These are phyloP conservation scores for Rhyacophila evoluta DNA, from an alignment of 2,888 invertebrate species.

Conservation along the genomic window DNA sequence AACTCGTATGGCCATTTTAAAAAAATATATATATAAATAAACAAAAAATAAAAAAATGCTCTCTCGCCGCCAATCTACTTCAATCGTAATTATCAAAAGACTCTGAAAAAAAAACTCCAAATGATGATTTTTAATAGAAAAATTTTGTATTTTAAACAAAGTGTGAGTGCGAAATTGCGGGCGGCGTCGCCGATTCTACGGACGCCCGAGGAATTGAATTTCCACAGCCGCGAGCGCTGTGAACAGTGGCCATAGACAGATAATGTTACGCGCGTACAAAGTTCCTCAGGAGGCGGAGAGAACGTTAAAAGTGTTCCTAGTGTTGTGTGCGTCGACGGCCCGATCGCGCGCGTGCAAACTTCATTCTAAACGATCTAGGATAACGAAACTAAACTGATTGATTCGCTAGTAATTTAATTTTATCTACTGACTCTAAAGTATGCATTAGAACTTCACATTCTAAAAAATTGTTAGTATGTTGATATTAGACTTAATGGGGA, in stretches of 20 bases:
- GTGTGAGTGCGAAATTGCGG: neutral
- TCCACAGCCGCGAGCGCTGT: neutral
- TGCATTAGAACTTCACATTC: slow-evolving; percentile 50
- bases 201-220: neutral
- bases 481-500: slow-evolving; percentile 52
- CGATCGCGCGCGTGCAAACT: slow-evolving; percentile 41
- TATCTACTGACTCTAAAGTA: slow-evolving; percentile 51
- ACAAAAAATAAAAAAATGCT: slow-evolving; percentile 3
- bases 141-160: slow-evolving; percentile 25
- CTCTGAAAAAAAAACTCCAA: slow-evolving; percentile 2
- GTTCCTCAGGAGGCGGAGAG: slow-evolving; percentile 54
- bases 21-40: neutral
- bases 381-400: slow-evolving; percentile 44
- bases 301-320: slow-evolving; percentile 51
- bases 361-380: slow-evolving; percentile 53
- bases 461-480: slow-evolving; percentile 52
- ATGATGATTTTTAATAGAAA: slow-evolving; percentile 4
- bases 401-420: slow-evolving; percentile 53
- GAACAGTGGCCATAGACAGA: slow-evolving; percentile 52
- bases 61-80: slow-evolving; percentile 26
- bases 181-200: neutral
- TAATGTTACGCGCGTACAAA: slow-evolving; percentile 52
- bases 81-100: slow-evolving; percentile 25
- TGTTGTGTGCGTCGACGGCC: slow-evolving; percentile 31
- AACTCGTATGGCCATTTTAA: slow-evolving; percentile 26